A percentile compares a stretch with the other conserved stretches of the same genome.
phyloP scores from a whole-genome alignment of 1,140 invertebrate genomes.

The Prorops nasuta region DNA sequence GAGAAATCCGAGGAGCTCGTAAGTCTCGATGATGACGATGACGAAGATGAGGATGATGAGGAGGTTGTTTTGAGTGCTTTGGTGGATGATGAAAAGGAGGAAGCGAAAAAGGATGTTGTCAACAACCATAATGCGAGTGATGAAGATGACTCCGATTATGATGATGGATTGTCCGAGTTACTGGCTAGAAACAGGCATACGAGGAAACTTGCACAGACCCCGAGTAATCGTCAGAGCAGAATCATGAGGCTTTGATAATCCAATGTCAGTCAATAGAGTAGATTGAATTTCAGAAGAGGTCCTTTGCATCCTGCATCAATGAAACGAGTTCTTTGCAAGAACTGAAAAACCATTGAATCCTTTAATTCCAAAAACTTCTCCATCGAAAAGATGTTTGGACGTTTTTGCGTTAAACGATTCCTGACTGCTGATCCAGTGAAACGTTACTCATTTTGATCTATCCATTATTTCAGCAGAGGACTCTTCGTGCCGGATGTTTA shows the following conservation, averaged over 20 bases:
- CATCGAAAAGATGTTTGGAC: no score
- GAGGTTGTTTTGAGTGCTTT: conserved; percentile 38
- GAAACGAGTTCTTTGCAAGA: no score
- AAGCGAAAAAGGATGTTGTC: conserved; percentile 30
- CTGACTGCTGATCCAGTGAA: no score
- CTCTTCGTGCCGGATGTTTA: no score
- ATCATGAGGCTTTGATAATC: conserved; percentile 39
- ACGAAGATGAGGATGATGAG: conserved; percentile 34
- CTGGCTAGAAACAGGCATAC: conserved; percentile 29
- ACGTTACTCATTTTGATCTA: no score
- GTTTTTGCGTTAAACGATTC: no score
- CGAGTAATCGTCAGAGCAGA: conserved; percentile 34
- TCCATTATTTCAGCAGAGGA: no score
- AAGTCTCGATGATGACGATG: conserved; percentile 31
- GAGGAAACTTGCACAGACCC: conserved; percentile 11
- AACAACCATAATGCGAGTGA: conserved; percentile 5
- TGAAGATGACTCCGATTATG: conserved; percentile 43
- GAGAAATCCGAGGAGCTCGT: conserved; percentile 23
- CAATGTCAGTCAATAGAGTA: conserved; percentile 2
- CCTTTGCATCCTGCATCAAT: no score
- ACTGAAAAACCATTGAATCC: no score
- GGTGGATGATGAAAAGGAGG: conserved; percentile 29
- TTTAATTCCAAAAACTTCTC: no score
- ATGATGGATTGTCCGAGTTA: conserved; percentile 34
- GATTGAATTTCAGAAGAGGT: not conserved